phyloP scores from a whole-genome alignment of 1,140 invertebrate species.

The Oedothorax gibbosus region DNA sequence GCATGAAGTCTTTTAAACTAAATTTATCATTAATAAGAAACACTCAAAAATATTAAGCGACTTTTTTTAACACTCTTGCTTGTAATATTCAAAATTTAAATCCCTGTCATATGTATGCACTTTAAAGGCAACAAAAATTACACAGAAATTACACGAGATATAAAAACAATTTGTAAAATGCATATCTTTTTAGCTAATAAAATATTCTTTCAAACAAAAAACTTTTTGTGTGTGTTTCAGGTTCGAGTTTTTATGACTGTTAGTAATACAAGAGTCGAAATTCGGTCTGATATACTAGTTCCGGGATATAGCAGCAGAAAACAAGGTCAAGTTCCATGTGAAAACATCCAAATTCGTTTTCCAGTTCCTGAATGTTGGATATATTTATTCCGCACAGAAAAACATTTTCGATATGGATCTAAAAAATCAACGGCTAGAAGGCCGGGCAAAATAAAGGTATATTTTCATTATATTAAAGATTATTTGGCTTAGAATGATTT shows the following conservation, averaged over 20 bases:
- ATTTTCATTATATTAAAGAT: not conserved
- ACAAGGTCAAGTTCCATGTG: slow-evolving; percentile 91
- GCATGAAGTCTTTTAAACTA: not conserved
- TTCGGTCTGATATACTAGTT: slow-evolving; percentile 93
- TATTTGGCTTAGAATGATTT: no score
- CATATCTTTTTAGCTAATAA: no score
- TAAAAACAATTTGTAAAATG: no score
- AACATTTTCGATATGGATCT: slow-evolving; percentile 98
- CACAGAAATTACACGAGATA: no score
- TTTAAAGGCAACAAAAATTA: no score
- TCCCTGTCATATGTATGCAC: no score
- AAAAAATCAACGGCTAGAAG: slow-evolving; percentile 94
- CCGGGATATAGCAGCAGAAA: slow-evolving; percentile 96
- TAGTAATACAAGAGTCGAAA: slow-evolving; percentile 78
- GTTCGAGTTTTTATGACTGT: slow-evolving; percentile 63
- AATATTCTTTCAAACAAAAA: no score
- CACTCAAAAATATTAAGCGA: no score
- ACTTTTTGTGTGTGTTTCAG: slow-evolving; percentile 29
- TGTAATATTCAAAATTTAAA: no score
- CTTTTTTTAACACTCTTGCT: no score
- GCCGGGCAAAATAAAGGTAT: slow-evolving; percentile 75
- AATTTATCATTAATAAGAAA: not conserved
- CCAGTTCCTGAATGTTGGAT: slow-evolving; percentile 99
- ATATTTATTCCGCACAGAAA: slow-evolving; percentile 97
- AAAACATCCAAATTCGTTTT: slow-evolving; percentile 96